Evolutionary conservation across 2,797 vertebrate genomes (phyloP), one percentile per base, ranked within the genome.

Genomic region (Coranthus polyacanthus): DNA sequence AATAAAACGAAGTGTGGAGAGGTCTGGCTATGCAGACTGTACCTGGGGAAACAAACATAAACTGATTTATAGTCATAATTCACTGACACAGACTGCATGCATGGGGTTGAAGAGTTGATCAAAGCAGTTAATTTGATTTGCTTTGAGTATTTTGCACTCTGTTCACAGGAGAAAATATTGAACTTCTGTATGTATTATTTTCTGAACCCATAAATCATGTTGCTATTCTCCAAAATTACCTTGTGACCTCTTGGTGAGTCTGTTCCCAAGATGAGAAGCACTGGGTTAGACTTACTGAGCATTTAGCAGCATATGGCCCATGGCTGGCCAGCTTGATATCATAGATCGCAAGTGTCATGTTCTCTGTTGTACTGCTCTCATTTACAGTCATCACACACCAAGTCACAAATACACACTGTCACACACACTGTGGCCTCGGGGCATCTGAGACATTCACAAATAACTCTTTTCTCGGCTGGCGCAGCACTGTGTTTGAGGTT

Each of bases 401-500:
- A 51, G 13, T 70, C 43, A 43, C 66, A 79, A 58, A 71, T 45
- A 59, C 67, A 74, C 65, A 69, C 67, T 37, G 45, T 74, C 67
- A 63, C 72, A 81, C 64, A 81, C 62, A 68, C 45, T 41, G n/a
- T 74, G n/a, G 70, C 85, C 81, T 70, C 1, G 18, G 75, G 84
- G 74, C 71, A 75, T 76, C 81, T 20, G 73, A 83, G 79, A 79
- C 84, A 87, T 85, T 89, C 68, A 68, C 79, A 81, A 75, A 88
- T 79, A 82, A 73, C 65, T 80, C 22, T 1, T 83, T 80, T 81
- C 59, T 81, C 42, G 36, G 73, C 75, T 80, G 62, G 59, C 18
- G 18, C 59, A 62, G 72, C 57, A 16, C 54, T 70, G 77, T 65
- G 72, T 78, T 82, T 61, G 52, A 52, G 62, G 68, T 79, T 21